Percentiles rank a stretch among this genome's conserved stretches.
Conservation (phyloP, 2,888 invertebrate species). For the Tetropium fuscum region DNA sequence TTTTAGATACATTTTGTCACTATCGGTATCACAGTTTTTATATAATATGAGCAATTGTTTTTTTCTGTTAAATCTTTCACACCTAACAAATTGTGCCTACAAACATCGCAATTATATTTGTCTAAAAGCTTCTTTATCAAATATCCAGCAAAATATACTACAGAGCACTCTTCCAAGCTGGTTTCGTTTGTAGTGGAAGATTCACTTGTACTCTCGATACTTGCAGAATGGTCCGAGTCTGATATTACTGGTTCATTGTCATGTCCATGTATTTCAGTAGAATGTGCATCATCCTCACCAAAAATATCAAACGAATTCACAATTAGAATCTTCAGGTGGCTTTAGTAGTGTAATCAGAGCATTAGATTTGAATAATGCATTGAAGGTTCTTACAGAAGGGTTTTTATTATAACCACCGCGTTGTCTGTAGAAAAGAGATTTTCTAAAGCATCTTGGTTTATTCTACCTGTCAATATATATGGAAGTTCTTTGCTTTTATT, state of each 20-base stretch:
- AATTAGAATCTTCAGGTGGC: background rate
- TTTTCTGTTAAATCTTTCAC: background rate
- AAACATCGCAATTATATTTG: background rate
- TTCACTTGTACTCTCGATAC: no score
- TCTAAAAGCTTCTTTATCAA: conserved; percentile 4
- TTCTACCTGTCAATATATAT: background rate
- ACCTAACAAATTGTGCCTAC: background rate
- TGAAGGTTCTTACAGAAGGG: background rate
- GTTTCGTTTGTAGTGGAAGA: background rate
- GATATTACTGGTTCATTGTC: background rate
- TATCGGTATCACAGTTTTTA: no score
- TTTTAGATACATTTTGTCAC: background rate
- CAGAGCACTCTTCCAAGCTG: background rate
- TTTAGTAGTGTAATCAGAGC: background rate
- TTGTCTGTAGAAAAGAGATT: background rate
- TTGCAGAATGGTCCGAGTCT: background rate
- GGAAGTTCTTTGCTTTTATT: background rate
- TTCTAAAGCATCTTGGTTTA: background rate
- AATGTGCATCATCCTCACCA: background rate
- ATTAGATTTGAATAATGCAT: background rate
- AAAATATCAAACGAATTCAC: background rate
- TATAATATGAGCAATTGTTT: no score
- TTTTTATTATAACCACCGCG: conserved; percentile 7
- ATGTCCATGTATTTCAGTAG: background rate
- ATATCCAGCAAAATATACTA: background rate